Base-by-base conservation (phyloP, 1,140 invertebrate species). In the Drosophila lini region DNA sequence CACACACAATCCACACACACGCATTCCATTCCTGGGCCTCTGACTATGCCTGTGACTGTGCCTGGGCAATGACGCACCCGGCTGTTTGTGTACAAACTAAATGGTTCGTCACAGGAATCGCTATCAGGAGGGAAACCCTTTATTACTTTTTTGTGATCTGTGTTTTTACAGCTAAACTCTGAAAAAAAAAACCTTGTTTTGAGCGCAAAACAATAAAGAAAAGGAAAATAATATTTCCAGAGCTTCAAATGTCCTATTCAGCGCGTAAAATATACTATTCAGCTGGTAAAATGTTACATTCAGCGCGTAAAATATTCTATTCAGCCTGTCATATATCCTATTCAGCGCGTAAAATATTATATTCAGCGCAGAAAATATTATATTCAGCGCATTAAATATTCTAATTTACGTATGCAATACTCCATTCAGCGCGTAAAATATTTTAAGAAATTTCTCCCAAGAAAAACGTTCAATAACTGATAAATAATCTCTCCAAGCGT, bases 21-120 rank as follows among this genome's bases (percentile, higher is more conserved):
- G 65, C 80, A 80, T 80, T 84, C 63, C 74, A 69, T 70, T 77
- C 56, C 74, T 59, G 42, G 38, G 52, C 25, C 76, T 57, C 25
- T 48, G 15, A 22, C 13, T 32, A 16, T 48, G 38, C 15, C 36
- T 38, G 11, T 11, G 22, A 28, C 34, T 41, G 36, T 38, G 41
- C 64, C 19, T 48, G 45, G 50, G 53, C 32, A 59, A 61, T 74
- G 70, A 74, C 70, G 70, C 65, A 53, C 31, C 31, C 62, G 34
- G 10, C 25, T 38, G 22, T 32, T 57, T 55, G 52, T 34, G 63
- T 65, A 59, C 44, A 44, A 40, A 44, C 34, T 42, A 42, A 57
- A 34, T 19, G 52, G 19, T 36, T 36, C 2, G 32, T 25, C 36
- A 50, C 44, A 60, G 28, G 44, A 31, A 34, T 34, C 13, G 15